Evolutionary conservation across 1,140 invertebrate genomes (phyloP), one percentile per base, ranked within the genome.

Genomic region (Saccostrea echinata): DNA sequence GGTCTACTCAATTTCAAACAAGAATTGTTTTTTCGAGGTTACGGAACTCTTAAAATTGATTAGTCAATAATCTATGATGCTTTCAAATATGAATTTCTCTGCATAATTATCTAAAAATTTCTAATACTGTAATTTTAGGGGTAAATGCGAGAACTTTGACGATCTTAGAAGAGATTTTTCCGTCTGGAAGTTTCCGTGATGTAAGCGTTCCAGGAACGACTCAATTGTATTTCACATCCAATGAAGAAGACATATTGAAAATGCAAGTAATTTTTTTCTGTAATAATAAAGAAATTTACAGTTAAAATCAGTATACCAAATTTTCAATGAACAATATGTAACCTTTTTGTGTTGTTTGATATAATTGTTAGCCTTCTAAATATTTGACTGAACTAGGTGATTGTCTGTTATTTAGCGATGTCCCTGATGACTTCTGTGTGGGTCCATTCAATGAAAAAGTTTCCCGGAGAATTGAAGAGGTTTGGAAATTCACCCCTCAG

Each of bases 11-110:
- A 76, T 76, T 33, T 33, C 11, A 76, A 76, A 35, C 11, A 33
- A 33, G 30, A 76, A 27, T 33, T 76, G 27, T 76, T 76, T 30
- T 76, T 76, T 27, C 24, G 68, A 76, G 68, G 68, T 76, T 30
- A 76, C 3, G 4, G 16, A 16, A 30, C 24, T 18, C 13, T 61
- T 24, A 21, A 0, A 9, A 64, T n/a, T 3, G 18, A n/a, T 3
- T 64, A n/a, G 18, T 1, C 3, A 61, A 1, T 64, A 21, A 24
- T 64, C 24, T 21, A 43, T 43, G 43, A 43, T 43, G 43, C 4
- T 43, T 43, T 43, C 43, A 43, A 43, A 43, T 43, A 3, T 43
- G 43, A 0, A 43, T 43, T 6, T 43, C 43, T 43, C 4, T 3
- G 4, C 9, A 43, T 43, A 43, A 43, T 43, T 43, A 9, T 43